These are phyloP conservation scores for Xenopus tropicalis DNA, from an alignment of 2,113 vertebrate species.

Conservation along the genomic window UCB_Xtro_10.0 CM004446.2:41878001-41878500, in stretches of 20 bases:
- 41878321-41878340: slow-evolving; percentile 85
- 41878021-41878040: no score
- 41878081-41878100: neutral
- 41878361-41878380: slow-evolving; percentile 84
- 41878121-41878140: neutral
- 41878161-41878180: slow-evolving; percentile 15
- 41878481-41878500: slow-evolving; percentile 63
- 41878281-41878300: slow-evolving; percentile 67
- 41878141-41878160: neutral
- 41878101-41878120: slow-evolving; percentile 2
- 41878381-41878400: slow-evolving; percentile 94
- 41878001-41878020: no score
- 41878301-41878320: slow-evolving; percentile 79
- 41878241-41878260: slow-evolving; percentile 63
- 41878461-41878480: slow-evolving; percentile 74
- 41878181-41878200: slow-evolving; percentile 75
- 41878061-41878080: neutral
- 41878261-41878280: slow-evolving; percentile 84
- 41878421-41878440: slow-evolving; percentile 97
- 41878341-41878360: slow-evolving; percentile 96
- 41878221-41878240: slow-evolving; percentile 92
- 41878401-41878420: slow-evolving; percentile 99
- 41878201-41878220: slow-evolving; percentile 83
- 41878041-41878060: no score
- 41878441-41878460: slow-evolving; percentile 86